Evolutionary conservation across 2,888 invertebrate species (phyloP), one percentile per base, ranked within the genome.

Genomic region (Callimorpha dominula): DNA sequence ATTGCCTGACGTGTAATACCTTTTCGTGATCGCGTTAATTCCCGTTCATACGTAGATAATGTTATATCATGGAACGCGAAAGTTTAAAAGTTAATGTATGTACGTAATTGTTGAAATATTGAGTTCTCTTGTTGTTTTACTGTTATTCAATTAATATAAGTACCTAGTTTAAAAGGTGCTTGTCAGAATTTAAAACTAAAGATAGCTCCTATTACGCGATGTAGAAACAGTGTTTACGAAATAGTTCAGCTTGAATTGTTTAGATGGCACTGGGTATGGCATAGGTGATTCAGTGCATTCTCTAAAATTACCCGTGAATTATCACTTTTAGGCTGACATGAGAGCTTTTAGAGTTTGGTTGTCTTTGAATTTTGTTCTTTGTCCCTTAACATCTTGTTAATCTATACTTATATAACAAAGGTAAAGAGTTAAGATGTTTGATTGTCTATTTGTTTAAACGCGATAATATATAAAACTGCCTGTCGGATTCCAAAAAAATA

Each of bases 21-120:
- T n/a, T n/a, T n/a, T n/a, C n/a, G n/a, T n/a, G n/a, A n/a, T n/a
- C n/a, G n/a, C n/a, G n/a, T n/a, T n/a, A n/a, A n/a, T n/a, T n/a
- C n/a, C n/a, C n/a, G n/a, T n/a, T n/a, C n/a, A n/a, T n/a, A n/a
- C n/a, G n/a, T n/a, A n/a, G n/a, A n/a, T n/a, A n/a, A n/a, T n/a
- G n/a, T n/a, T n/a, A n/a, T n/a, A n/a, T n/a, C n/a, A n/a, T n/a
- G n/a, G n/a, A n/a, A n/a, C n/a, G n/a, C n/a, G n/a, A n/a, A n/a
- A n/a, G n/a, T n/a, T n/a, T n/a, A n/a, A n/a, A n/a, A n/a, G n/a
- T n/a, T n/a, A n/a, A 40, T 54, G 40, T n/a, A 40, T 11, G 31
- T 67, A 67, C 17, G 67, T 67, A 42, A 64, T 64, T 43, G 63
- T 42, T 63, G 4, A 63, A 42, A 63, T 42, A 15, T 42, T 43